Evolutionary conservation across 2,113 vertebrate species (phyloP), one percentile per base, ranked within the genome.

Genomic region (Orthonyx spaldingii): DNA sequence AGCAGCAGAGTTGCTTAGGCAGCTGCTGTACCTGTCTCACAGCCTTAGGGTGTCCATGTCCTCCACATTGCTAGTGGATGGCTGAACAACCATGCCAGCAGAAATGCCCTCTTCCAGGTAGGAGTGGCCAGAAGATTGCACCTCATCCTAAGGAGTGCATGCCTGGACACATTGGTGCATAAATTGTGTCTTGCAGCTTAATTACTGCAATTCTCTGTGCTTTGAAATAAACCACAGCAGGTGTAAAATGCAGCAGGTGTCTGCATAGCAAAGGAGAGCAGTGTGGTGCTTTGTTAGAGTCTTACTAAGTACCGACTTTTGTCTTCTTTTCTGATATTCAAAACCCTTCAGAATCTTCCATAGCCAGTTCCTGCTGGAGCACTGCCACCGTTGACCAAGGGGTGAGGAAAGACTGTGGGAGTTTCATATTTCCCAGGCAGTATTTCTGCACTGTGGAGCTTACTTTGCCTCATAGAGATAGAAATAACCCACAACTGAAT

Each of bases 151-250:
- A 68, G 27, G n/a, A 82, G 28, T 24, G 33, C 74, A 55, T 0
- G 4, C 70, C 74, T 69, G 78, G 78, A 49, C 74, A 85, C 78
- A 68, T n/a, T 46, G 57, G 6, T 76, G 78, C 30, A 75, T 60
- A 52, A 78, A 71, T 60, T 55, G 44, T 56, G 57, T 79, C 90
- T 71, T 91, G 74, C 42, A 80, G 53, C 53, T 85, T 90, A 68
- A 85, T 83, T 84, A 76, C 53, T 85, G 82, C 61, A 88, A 21
- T 49, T 93, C 17, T 41, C 66, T n/a, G 5, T 56, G 75, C 90
- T 93, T 85, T 87, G 85, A 85, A 94, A 94, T 72, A 79, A 91
- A 90, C 74, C 88, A 72, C 85, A 93, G 61, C 70, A 76, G 64
- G 6, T 93, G 46, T 57, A 64, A 76, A 87, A 69, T 42, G 44